phyloP scores from a whole-genome alignment of 2,797 vertebrate species.

The Enteromius mattozi region DNA sequence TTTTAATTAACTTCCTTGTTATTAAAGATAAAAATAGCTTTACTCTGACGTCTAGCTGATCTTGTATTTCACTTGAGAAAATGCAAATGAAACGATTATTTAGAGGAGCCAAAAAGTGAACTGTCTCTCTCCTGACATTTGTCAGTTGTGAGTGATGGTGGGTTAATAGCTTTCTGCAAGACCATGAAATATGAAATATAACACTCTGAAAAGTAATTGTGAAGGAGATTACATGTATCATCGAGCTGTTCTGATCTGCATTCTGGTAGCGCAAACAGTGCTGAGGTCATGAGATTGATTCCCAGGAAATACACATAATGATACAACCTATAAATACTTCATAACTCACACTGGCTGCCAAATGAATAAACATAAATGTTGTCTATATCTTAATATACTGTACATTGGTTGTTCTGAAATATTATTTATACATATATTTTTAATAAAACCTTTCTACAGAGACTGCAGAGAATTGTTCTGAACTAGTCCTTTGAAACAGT shows the following conservation, averaged over 20 bases:
- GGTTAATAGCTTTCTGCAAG: neutral
- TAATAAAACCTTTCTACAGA: neutral
- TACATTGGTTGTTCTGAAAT: neutral
- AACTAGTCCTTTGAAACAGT: neutral
- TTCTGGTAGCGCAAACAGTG: neutral
- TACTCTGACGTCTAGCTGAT: neutral
- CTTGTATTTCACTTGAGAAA: neutral
- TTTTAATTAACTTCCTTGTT: neutral
- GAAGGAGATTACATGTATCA: slow-evolving; percentile 8
- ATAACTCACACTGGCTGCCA: slow-evolving; percentile 4
- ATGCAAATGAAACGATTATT: neutral
- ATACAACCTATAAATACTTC: neutral
- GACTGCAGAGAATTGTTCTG: neutral
- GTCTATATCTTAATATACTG: neutral
- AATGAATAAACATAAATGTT: neutral
- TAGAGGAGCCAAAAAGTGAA: neutral
- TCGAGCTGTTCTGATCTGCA: neutral
- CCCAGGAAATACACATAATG: neutral
- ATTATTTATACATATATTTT: neutral
- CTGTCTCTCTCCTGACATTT: slow-evolving; percentile 12
- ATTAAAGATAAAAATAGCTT: slow-evolving; percentile 9
- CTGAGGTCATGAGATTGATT: neutral
- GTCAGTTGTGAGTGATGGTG: neutral
- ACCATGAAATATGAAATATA: neutral
- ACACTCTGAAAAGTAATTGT: slow-evolving; percentile 9